Evolutionary conservation across 2,797 vertebrate species (phyloP), one percentile per base, ranked within the genome.

Genomic region (Acipenser transmontanus): DNA sequence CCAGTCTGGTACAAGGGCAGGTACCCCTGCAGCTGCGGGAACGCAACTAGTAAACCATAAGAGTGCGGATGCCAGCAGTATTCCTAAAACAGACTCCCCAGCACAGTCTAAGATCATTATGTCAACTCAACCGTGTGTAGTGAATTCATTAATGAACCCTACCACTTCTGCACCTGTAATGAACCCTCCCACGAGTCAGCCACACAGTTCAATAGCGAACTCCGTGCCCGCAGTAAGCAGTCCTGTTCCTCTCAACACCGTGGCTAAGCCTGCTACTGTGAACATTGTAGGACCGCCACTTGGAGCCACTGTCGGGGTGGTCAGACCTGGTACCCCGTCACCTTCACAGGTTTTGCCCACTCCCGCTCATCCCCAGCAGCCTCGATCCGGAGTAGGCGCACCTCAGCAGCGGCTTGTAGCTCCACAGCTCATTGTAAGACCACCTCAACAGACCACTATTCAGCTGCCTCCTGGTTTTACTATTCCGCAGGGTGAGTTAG

Each of bases 401-500:
- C 79, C 89, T 50, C 91, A 34, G 34, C 34, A 88, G 63, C 84
- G 91, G 73, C 84, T 92, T 8, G 90, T 91, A 68, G 84, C 92
- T 17, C 93, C 92, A 4, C 93, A 93, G 83, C 77, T 94, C 78
- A 92, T 95, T 72, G 91, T 94, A 78, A 85, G 92, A 82, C 90
- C 92, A 3, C 88, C 88, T 61, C 90, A 89, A 70, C 93, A 93
- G 82, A 89, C 93, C 6, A 93, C 93, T 67, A 91, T 94, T 69
- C 93, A 94, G 78, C 87, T 94, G 72, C 92, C 92, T 50, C 90
- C 93, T 17, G 93, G 93, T 64, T 95, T 94, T 80, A 93, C 93
- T 72, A 93, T 94, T 78, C 93, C 92, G 34, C 86, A 84, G 74
- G 92, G 93, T 95, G 91, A 91, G 88, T 77, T 34, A 34, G 4